Percentiles rank a stretch among this genome's conserved stretches.
phyloP scores from a whole-genome alignment of 2,797 vertebrate genomes.

The Notolabrus celidotus region DNA sequence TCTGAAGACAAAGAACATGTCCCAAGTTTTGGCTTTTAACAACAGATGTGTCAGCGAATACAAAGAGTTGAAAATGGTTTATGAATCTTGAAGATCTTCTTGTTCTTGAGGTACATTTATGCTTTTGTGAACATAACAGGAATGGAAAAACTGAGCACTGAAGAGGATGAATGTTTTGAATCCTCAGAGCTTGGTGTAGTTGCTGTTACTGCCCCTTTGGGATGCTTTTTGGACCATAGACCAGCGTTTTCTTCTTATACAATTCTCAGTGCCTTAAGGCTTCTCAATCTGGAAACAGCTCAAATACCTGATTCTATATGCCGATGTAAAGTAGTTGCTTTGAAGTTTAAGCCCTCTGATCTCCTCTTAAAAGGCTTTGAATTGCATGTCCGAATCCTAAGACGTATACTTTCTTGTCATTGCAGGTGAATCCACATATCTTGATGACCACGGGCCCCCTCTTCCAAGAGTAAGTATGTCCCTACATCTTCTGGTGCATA shows the following conservation, averaged over 20 bases:
- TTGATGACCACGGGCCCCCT: conserved; percentile 92
- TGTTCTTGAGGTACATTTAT: too few relatives aligned
- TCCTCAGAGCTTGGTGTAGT: background rate
- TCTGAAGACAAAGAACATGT: too few relatives aligned
- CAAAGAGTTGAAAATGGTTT: background rate
- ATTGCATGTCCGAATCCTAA: conserved; percentile 10
- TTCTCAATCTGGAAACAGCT: background rate
- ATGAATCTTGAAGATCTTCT: too few relatives aligned
- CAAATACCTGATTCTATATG: background rate
- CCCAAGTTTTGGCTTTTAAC: background rate
- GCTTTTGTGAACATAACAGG: too few relatives aligned
- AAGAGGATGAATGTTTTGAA: background rate
- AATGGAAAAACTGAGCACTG: too few relatives aligned
- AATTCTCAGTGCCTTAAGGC: background rate
- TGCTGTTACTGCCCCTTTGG: background rate
- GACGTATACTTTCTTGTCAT: conserved; percentile 56
- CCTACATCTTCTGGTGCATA: background rate
- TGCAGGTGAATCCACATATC: conserved; percentile 93
- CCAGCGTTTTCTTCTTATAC: background rate
- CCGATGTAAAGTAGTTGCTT: background rate
- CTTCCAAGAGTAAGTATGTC: conserved; percentile 87
- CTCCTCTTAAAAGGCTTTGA: background rate
- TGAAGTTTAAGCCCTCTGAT: background rate
- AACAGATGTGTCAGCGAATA: background rate
- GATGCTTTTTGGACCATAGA: background rate